phyloP scores from a whole-genome alignment of 2,888 invertebrate species.

The Dasysyrphus albostriatus region DNA sequence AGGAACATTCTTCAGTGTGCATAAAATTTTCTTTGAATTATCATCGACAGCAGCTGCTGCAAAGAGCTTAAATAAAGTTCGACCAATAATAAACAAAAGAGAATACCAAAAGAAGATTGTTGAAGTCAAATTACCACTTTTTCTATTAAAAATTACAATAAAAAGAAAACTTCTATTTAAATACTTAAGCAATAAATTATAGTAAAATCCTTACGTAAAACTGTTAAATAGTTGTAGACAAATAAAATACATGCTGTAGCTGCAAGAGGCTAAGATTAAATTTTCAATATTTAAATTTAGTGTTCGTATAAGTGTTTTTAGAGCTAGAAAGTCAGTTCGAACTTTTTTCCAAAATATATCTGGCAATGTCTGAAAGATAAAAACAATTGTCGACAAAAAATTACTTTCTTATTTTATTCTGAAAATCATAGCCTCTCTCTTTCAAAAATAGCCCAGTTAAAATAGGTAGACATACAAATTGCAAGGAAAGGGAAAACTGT shows the following conservation, averaged over 20 bases:
- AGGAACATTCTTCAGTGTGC: constrained; percentile 84
- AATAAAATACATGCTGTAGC: constrained; percentile 90
- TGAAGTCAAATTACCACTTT: constrained; percentile 82
- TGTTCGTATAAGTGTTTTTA: constrained; percentile 87
- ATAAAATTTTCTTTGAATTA: constrained; percentile 84
- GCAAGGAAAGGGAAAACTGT: too few relatives aligned
- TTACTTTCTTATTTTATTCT: too few relatives aligned
- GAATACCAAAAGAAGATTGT: constrained; percentile 85
- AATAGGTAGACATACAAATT: too few relatives aligned
- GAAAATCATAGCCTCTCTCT: too few relatives aligned
- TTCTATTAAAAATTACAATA: constrained; percentile 58
- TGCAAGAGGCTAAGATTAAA: constrained; percentile 87
- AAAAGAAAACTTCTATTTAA: background rate
- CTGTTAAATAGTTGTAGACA: constrained; percentile 89
- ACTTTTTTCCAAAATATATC: constrained; percentile 87
- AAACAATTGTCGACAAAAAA: too few relatives aligned
- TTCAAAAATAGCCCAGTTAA: too few relatives aligned
- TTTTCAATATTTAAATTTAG: constrained; percentile 87
- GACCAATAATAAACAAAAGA: constrained; percentile 84
- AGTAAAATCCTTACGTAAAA: constrained; percentile 79
- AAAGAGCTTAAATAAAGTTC: constrained; percentile 85
- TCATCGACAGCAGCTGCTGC: constrained; percentile 85
- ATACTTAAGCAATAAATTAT: background rate
- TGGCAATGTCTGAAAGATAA: constrained; percentile 78
- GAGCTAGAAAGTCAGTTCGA: constrained; percentile 87